These are phyloP conservation scores for Cephalotes varians DNA, from an alignment of 2,888 invertebrate species.

Conservation along the genomic window DNA sequence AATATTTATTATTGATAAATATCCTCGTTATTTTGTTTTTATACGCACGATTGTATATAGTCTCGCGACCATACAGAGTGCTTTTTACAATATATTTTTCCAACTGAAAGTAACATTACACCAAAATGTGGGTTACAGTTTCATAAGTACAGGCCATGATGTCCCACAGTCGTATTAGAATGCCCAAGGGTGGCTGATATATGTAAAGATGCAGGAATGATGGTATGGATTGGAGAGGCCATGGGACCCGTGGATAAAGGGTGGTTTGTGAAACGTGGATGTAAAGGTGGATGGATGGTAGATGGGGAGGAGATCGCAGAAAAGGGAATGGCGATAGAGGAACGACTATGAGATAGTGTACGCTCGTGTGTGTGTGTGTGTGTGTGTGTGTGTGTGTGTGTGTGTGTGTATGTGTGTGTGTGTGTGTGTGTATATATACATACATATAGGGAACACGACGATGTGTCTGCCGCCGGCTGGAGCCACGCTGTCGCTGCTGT, in stretches of 20 bases:
- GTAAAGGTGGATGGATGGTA: slow-evolving; percentile 62
- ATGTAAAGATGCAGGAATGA: slow-evolving; percentile 15
- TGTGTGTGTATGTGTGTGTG: slow-evolving; percentile 40
- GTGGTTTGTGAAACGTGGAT: slow-evolving; percentile 50
- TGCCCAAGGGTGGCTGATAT: slow-evolving; percentile 69
- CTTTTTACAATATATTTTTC: slow-evolving; percentile 63
- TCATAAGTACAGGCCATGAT: slow-evolving; percentile 69
- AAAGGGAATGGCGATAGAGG: slow-evolving; percentile 73
- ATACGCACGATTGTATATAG: slow-evolving; percentile 34
- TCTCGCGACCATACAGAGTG: slow-evolving; percentile 54
- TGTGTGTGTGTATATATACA: slow-evolving; percentile 38
- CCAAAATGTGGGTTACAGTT: slow-evolving; percentile 74
- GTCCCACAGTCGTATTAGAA: slow-evolving; percentile 69
- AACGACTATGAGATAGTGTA: slow-evolving; percentile 61
- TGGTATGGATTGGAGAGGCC: slow-evolving; percentile 11
- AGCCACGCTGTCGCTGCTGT: slow-evolving; percentile 83
- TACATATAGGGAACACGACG: slow-evolving; percentile 59
- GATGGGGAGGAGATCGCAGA: slow-evolving; percentile 69
- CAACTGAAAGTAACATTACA: slow-evolving; percentile 69
- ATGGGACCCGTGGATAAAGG: slow-evolving; percentile 46
- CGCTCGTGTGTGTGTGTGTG: slow-evolving; percentile 15
- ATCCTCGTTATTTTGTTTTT: not conserved
- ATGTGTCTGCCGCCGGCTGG: slow-evolving; percentile 74
- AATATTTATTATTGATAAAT: not conserved
- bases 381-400: slow-evolving; percentile 30